Percentiles rank a stretch among this genome's conserved stretches.
phyloP scores from a whole-genome alignment of 1,140 invertebrate species.

The Drosophila seguyi region DNA sequence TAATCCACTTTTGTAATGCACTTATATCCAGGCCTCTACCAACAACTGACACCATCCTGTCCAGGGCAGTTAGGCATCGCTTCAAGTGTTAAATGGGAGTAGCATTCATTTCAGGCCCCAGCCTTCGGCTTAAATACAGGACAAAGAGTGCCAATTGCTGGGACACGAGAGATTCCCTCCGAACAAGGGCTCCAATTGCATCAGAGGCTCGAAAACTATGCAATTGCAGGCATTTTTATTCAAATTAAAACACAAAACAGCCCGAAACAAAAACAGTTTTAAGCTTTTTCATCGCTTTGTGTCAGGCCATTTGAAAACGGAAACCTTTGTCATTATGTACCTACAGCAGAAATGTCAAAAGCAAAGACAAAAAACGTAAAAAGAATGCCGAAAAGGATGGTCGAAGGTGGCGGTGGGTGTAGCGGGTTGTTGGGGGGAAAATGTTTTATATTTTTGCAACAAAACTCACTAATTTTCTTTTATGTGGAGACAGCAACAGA shows the following conservation, averaged over 20 bases:
- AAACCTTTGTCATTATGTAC: slow-evolving; percentile 76
- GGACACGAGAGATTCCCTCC: slow-evolving; percentile 31
- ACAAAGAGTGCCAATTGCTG: slow-evolving; percentile 18
- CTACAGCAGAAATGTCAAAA: slow-evolving; percentile 57
- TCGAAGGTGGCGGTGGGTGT: slow-evolving; percentile 5
- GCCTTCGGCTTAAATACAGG: neutral
- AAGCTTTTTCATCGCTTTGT: slow-evolving; percentile 55
- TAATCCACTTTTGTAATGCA: neutral
- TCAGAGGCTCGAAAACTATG: slow-evolving; percentile 48
- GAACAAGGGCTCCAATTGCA: slow-evolving; percentile 41
- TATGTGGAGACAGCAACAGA: slow-evolving; percentile 68
- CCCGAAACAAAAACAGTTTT: slow-evolving; percentile 53
- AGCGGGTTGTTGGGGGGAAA: no score
- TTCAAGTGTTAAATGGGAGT: neutral
- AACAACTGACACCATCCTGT: neutral
- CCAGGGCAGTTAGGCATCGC: neutral
- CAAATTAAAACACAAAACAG: slow-evolving; percentile 53
- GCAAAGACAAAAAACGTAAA: slow-evolving; percentile 47
- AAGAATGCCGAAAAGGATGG: slow-evolving; percentile 28
- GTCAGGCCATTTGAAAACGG: slow-evolving; percentile 64
- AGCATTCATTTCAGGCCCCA: neutral
- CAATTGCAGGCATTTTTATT: slow-evolving; percentile 64
- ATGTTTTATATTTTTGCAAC: slow-evolving; percentile 76
- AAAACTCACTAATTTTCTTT: slow-evolving; percentile 82
- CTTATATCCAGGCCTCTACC: neutral